Conservation (phyloP, 1,140 invertebrate genomes). For the Pseudomyrmex pallidus region DNA sequence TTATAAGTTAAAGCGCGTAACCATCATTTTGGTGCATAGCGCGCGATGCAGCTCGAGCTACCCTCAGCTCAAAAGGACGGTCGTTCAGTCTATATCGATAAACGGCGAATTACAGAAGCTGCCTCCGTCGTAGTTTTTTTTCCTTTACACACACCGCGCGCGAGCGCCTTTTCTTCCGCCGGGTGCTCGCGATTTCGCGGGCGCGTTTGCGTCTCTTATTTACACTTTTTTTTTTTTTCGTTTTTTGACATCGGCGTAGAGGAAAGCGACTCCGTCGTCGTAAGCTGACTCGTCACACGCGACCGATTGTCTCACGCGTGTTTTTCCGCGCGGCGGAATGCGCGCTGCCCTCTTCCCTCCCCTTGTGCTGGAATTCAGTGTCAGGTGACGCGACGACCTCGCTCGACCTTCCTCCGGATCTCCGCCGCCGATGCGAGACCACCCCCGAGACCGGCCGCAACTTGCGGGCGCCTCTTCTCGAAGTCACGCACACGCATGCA, state of each 20-base stretch:
- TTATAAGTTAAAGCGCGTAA: background rate
- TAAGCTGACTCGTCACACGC: background rate
- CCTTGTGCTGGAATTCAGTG: background rate
- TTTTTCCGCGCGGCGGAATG: background rate
- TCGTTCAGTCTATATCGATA: constrained; percentile 76
- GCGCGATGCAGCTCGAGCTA: background rate
- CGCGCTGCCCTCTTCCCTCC: too few relatives aligned
- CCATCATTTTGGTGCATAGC: constrained; percentile 9
- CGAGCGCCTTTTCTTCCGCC: background rate
- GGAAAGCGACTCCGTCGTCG: background rate
- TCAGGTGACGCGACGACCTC: background rate
- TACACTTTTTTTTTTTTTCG: background rate
- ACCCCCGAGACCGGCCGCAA: constrained; percentile 4
- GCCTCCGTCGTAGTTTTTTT: constrained; percentile 3
- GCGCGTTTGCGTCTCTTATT: background rate
- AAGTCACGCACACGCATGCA: background rate
- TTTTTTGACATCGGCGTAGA: background rate
- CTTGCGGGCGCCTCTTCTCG: background rate
- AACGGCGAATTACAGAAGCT: constrained; percentile 67
- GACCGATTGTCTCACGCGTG: background rate
- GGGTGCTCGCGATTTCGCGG: background rate
- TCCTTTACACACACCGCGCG: background rate
- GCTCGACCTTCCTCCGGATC: background rate
- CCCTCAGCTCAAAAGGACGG: constrained; percentile 61
- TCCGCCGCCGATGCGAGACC: background rate